Conservation (phyloP, 2,888 invertebrate genomes). For the Limnephilus rhombicus region DNA sequence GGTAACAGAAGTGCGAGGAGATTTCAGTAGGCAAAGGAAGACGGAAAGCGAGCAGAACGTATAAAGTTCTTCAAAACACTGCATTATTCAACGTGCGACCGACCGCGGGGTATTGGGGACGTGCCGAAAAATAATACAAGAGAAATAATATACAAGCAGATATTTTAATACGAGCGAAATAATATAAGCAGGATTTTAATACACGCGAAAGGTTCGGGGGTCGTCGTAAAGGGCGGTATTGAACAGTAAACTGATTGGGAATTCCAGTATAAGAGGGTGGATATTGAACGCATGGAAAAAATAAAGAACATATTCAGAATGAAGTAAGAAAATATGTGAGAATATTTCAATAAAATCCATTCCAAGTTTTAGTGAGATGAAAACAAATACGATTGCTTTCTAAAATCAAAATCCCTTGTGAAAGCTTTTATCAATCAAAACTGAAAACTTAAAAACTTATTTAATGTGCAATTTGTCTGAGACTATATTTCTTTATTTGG, state of each 20-base stretch:
- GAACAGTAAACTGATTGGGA: neutral
- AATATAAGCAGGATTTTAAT: neutral
- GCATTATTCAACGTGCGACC: conserved; percentile 19
- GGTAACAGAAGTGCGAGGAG: neutral
- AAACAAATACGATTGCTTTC: too few relatives aligned
- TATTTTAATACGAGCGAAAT: neutral
- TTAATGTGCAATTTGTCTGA: too few relatives aligned
- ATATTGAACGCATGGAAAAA: neutral
- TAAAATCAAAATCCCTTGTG: too few relatives aligned
- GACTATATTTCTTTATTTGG: too few relatives aligned
- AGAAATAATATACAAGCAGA: neutral
- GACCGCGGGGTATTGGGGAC: neutral
- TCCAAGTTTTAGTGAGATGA: too few relatives aligned
- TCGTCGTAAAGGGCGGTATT: neutral
- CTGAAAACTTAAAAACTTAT: too few relatives aligned
- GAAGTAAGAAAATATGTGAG: neutral
- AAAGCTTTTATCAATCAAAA: too few relatives aligned
- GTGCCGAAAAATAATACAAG: neutral
- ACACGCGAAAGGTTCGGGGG: neutral
- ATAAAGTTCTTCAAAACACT: neutral
- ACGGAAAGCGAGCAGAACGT: neutral
- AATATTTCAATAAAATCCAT: too few relatives aligned
- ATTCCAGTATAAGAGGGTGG: neutral
- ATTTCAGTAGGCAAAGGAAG: neutral
- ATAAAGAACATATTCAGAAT: neutral